Conservation (phyloP, 2,113 vertebrate genomes). For the Daubentonia madagascariensis region DNA sequence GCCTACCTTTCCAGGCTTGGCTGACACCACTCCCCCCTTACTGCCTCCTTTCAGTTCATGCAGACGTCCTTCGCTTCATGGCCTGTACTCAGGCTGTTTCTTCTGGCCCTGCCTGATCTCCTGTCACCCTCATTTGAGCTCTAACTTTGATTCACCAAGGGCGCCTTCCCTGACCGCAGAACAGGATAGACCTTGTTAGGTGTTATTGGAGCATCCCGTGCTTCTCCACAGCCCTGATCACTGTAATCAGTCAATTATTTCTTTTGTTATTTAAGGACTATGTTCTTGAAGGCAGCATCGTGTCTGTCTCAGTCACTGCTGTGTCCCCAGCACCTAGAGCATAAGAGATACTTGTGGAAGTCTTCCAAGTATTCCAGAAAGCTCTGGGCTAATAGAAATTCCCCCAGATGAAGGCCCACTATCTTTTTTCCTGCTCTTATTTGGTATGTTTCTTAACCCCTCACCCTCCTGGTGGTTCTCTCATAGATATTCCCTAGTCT, state of each 20-base stretch:
- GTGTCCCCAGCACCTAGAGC: background rate
- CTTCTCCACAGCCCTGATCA: background rate
- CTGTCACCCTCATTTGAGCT: background rate
- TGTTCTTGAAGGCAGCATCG: background rate
- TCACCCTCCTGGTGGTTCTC: background rate
- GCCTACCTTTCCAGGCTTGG: background rate
- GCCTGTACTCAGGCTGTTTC: background rate
- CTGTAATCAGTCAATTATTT: background rate
- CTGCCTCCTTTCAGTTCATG: background rate
- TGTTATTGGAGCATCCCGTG: background rate
- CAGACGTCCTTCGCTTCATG: background rate
- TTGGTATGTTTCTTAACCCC: background rate
- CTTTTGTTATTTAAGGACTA: background rate
- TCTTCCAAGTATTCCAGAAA: background rate
- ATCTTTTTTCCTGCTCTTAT: background rate
- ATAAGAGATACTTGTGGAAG: background rate
- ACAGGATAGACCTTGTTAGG: background rate
- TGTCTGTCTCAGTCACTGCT: background rate
- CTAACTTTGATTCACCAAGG: background rate
- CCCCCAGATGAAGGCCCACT: background rate
- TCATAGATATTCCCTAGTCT: background rate
- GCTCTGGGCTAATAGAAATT: background rate
- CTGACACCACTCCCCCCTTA: fast-evolving
- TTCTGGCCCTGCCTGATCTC: background rate
- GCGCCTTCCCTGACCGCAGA: background rate